phyloP scores from a whole-genome alignment of 2,113 vertebrate species.

The Numida meleagris region DNA sequence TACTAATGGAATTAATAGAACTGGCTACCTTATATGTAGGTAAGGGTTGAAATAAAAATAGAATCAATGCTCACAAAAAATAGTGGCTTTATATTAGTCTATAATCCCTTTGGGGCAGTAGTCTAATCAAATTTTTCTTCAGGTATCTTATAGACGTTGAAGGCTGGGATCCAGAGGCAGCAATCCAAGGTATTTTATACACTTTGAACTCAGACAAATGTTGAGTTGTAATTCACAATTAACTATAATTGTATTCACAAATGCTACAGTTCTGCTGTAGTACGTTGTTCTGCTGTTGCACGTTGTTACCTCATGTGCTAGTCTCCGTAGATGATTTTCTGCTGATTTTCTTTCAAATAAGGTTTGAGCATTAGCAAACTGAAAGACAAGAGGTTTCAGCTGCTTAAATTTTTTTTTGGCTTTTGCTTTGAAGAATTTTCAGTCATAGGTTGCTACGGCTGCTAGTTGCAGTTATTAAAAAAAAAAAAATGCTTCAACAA shows the following conservation, averaged over 20 bases:
- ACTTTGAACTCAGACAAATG: background rate
- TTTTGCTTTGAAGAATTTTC: background rate
- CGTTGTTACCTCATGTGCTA: background rate
- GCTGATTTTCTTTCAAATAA: background rate
- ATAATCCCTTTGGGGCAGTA: background rate
- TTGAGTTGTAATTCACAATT: background rate
- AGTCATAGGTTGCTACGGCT: background rate
- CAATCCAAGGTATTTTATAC: conserved; percentile 67
- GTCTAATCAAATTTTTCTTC: background rate
- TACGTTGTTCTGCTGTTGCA: no score
- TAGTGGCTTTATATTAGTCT: background rate
- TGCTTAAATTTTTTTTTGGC: background rate
- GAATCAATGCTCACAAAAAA: background rate
- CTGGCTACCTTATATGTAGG: conserved; percentile 80
- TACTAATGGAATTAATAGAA: conserved; percentile 79
- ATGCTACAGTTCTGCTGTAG: background rate
- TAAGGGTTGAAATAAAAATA: conserved; percentile 47
- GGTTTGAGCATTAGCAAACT: background rate
- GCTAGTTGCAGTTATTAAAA: background rate
- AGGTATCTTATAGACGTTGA: conserved; percentile 80
- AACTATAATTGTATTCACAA: background rate
- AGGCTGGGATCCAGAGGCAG: conserved; percentile 75
- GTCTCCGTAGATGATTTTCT: background rate
- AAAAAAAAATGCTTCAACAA: background rate
- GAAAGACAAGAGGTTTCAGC: background rate